These are phyloP conservation scores for Hipparchia sbordonii DNA, from an alignment of 2,888 invertebrate genomes.

Conservation along the genomic window DNA sequence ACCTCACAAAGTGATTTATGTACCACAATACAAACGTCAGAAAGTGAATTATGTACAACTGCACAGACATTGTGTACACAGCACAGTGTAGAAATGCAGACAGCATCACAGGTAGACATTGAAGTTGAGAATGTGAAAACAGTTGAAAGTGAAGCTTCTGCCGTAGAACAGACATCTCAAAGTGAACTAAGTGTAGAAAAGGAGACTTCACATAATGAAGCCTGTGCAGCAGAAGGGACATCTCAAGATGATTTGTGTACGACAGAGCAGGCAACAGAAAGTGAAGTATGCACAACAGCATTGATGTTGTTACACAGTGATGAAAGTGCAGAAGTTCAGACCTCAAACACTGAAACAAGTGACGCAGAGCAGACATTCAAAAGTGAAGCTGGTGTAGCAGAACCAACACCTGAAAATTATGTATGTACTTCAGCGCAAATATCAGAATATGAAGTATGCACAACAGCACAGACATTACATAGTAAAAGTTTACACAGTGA, in stretches of 20 bases:
- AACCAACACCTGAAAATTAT: neutral
- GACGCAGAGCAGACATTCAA: neutral
- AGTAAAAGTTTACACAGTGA: neutral
- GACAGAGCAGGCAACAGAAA: neutral
- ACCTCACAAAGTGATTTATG: constrained; percentile 7
- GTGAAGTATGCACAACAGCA: neutral
- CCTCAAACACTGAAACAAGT: neutral
- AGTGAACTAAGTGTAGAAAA: neutral
- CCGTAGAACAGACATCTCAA: neutral
- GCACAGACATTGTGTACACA: neutral
- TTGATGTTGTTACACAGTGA: neutral
- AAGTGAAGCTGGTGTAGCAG: neutral
- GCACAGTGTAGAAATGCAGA: neutral
- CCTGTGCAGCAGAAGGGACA: neutral
- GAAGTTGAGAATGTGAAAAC: neutral
- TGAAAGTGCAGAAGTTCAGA: neutral
- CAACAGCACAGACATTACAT: neutral
- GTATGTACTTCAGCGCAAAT: too few relatives aligned
- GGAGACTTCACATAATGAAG: neutral
- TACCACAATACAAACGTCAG: neutral
- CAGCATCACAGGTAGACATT: neutral
- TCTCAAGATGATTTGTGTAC: neutral
- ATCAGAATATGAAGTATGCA: neutral
- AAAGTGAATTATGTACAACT: neutral
- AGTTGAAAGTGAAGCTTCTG: neutral